Conservation (phyloP, 2,113 vertebrate genomes). For the Phrynocephalus versicolor region DNA sequence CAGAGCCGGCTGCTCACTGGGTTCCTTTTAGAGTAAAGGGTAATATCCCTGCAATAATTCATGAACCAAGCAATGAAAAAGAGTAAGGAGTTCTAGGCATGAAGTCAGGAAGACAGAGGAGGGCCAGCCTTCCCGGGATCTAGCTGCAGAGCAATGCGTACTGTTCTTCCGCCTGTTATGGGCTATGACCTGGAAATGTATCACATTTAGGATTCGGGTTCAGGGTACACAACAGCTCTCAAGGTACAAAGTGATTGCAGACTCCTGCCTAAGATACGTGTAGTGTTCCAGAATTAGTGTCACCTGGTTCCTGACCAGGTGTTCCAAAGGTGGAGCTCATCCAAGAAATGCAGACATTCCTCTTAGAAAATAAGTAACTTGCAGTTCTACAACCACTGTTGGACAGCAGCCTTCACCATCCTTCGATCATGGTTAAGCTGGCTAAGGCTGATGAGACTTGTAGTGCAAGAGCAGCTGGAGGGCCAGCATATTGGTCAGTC, state of each 20-base stretch:
- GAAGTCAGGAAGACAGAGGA: not conserved
- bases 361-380: too few species aligned
- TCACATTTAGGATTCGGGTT: not conserved
- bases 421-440: not conserved
- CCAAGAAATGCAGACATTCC: too few species aligned
- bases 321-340: not conserved
- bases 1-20: accelerated
- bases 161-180: not conserved
- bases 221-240: not conserved
- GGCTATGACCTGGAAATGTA: not conserved
- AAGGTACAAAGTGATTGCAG: not conserved
- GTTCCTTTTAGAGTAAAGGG: not conserved
- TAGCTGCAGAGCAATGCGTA: accelerated
- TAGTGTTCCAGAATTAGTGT: not conserved
- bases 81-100: not conserved
- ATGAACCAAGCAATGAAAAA: not conserved
- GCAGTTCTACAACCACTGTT: too few species aligned
- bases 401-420: too few species aligned
- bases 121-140: not conserved
- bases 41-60: not conserved
- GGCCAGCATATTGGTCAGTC: too few species aligned
- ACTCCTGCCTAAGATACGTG: too few species aligned
- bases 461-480: not conserved
- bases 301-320: not conserved
- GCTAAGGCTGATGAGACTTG: not conserved